phyloP scores from a whole-genome alignment of 1,140 invertebrate species.

The Halictus rubicundus region DNA sequence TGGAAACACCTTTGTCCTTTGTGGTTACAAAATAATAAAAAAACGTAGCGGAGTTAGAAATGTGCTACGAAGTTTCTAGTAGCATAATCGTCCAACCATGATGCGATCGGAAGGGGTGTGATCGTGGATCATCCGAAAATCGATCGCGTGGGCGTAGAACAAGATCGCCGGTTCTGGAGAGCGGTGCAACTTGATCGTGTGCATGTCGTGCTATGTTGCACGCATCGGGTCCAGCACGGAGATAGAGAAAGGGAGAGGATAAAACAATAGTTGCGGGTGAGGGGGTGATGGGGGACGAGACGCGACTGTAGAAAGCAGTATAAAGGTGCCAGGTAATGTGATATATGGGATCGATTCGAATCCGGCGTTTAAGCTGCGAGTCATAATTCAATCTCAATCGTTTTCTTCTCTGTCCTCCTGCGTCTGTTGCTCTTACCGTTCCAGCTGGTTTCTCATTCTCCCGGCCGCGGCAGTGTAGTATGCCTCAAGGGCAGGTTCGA shows the following conservation, averaged over 20 bases:
- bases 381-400: constrained; percentile 66
- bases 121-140: constrained; percentile 22
- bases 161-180: neutral
- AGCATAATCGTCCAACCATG: too few species aligned
- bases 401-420: constrained; percentile 40
- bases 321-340: constrained; percentile 66
- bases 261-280: constrained; percentile 38
- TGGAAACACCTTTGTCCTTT: too few species aligned
- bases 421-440: constrained; percentile 8
- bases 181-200: constrained; percentile 9
- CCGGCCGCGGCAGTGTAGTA: constrained; percentile 8
- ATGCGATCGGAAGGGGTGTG: too few species aligned
- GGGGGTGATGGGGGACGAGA: constrained; percentile 14
- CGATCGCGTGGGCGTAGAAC: constrained; percentile 19
- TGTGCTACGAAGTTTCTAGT: too few species aligned
- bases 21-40: too few species aligned
- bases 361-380: constrained; percentile 61
- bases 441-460: neutral
- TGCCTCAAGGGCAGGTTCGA: constrained; percentile 56
- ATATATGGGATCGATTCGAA: constrained; percentile 68
- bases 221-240: neutral
- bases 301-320: constrained; percentile 57
- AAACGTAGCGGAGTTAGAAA: too few species aligned
- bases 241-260: constrained; percentile 21
- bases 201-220: constrained; percentile 30